A percentile compares a stretch with the other conserved stretches of the same genome.
These are phyloP conservation scores for Cheilosia pagana DNA, from an alignment of 2,888 invertebrate genomes.

Conservation along the genomic window DNA sequence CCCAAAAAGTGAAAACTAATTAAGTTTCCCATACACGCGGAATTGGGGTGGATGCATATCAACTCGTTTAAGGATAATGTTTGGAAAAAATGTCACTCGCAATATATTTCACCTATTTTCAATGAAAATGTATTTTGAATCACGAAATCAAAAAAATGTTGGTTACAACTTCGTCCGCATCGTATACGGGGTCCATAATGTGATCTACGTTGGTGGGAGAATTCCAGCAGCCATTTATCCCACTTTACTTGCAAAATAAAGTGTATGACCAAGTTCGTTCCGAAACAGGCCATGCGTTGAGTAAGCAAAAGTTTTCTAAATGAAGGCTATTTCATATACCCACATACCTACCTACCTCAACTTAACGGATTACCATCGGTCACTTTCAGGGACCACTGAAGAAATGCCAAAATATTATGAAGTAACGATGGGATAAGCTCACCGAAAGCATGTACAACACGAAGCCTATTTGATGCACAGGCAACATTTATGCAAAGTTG, in stretches of 20 bases:
- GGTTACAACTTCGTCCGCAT: no score
- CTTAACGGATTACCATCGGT: slow-evolving; percentile 7
- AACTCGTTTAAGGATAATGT: no score
- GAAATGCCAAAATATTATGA: background rate
- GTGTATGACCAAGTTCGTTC: background rate
- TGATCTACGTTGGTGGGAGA: no score
- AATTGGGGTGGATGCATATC: no score
- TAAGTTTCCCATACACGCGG: background rate
- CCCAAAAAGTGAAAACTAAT: background rate
- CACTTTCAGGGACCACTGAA: slow-evolving; percentile 1
- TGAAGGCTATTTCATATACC: no score
- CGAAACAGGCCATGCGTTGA: background rate
- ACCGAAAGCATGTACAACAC: slow-evolving; percentile 43
- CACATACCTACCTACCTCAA: background rate
- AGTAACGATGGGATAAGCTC: slow-evolving; percentile 31
- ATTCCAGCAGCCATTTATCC: background rate
- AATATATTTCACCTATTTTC: no score
- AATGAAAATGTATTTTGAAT: no score
- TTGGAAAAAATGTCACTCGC: no score
- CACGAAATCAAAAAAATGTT: no score
- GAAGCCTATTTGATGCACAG: slow-evolving; percentile 51
- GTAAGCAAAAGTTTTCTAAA: background rate
- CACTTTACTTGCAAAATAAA: background rate
- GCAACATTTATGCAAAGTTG: slow-evolving; percentile 11
- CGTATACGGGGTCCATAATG: no score